Base-by-base conservation (phyloP, 2,888 invertebrate genomes). In the Nemoura dubitans region DNA sequence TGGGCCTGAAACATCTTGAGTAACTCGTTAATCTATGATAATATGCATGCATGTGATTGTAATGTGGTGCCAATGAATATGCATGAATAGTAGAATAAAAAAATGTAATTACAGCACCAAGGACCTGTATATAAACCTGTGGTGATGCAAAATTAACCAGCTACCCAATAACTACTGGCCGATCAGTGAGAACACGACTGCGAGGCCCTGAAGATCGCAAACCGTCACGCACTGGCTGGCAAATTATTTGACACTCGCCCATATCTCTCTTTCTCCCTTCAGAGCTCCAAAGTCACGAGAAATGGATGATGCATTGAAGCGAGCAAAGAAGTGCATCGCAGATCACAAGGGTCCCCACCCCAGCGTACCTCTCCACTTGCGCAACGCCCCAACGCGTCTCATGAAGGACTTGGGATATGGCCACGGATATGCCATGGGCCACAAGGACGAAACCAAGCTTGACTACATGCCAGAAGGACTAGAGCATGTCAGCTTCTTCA, bases 321-420 rank as follows among this genome's bases (percentile, higher is more conserved):
- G 89, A 7, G 96, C 96, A 26, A 95, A 95, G 90, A 90, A 91
- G 78, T 91, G 93, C 26, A 93, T 97, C 84, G 90, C 91, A 0
- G 92, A 94, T 87, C 93, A 94, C 21, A 93, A 95, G 90, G 97
- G 96, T 0, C 93, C 95, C 0, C 93, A 96, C 87, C 97, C 97
- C 0, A 91, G 94, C 0, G 95, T 97, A 6, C 97, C 97, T 0
- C 92, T 97, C 87, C 96, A 96, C 91, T 92, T 97, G 88, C 93
- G 97, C 87, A 96, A 97, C 92, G 96, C 96, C n/a, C 94, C 96
- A 1, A 96, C 96, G 0, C 95, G 93, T 90, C 92, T 97, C 0
- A 96, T 96, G 96, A 94, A 94, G 90, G 93, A 95, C 90, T 91
- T 97, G 89, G 96, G 95, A 85, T 95, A 95, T 90, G 94, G 94